These are phyloP conservation scores for Desoria tigrina DNA, from an alignment of 2,888 invertebrate species.

Conservation along the genomic window DNA sequence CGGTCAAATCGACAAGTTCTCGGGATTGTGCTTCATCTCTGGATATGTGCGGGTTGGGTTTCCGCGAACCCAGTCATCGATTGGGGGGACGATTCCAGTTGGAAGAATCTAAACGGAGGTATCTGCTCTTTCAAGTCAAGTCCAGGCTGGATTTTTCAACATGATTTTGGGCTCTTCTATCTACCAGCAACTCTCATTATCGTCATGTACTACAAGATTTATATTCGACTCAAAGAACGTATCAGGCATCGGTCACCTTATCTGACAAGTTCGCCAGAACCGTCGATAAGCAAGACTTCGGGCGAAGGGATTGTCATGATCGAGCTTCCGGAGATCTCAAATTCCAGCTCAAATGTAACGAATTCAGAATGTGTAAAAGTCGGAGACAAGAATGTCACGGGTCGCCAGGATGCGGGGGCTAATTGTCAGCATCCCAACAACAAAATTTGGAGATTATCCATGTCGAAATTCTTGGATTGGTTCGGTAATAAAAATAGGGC, in stretches of 20 bases:
- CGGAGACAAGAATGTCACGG: too few relatives aligned
- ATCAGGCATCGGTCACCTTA: not conserved
- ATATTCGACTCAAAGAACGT: not conserved
- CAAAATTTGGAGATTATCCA: not conserved
- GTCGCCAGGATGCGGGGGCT: too few relatives aligned
- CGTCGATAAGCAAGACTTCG: not conserved
- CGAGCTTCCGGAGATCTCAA: not conserved
- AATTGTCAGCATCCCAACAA: too few relatives aligned
- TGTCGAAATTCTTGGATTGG: not conserved
- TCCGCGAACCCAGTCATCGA: not conserved
- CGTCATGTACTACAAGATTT: not conserved
- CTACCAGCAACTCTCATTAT: not conserved
- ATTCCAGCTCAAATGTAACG: too few relatives aligned
- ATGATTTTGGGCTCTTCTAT: not conserved
- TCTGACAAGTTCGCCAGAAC: not conserved
- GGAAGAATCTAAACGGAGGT: not conserved
- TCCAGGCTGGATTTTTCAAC: not conserved
- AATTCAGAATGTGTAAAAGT: too few relatives aligned
- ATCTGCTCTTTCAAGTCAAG: not conserved
- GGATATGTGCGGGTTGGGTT: not conserved
- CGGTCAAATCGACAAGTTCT: not conserved
- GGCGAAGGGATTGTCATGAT: not conserved
- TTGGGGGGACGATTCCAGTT: not conserved
- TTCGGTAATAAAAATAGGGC: not conserved
- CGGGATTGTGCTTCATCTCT: not conserved